Percentiles rank a stretch among this genome's conserved stretches.
phyloP scores from a whole-genome alignment of 2,888 invertebrate genomes.

The Cordylochernes scorpioides region DNA sequence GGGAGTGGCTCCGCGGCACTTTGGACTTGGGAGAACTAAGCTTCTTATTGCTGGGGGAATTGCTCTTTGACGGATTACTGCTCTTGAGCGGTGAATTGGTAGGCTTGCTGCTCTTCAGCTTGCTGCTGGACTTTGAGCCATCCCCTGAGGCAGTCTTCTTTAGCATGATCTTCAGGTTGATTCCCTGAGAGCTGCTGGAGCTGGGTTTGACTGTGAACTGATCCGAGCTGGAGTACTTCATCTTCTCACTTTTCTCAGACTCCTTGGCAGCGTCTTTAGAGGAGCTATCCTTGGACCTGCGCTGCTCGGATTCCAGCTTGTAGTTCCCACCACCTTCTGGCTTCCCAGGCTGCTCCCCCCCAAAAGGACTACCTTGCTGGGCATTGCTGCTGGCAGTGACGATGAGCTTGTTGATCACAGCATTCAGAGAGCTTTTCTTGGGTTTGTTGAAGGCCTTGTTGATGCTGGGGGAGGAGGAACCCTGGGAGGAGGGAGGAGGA shows the following conservation, averaged over 20 bases:
- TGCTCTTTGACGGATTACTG: slow-evolving; percentile 4
- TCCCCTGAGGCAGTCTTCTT: slow-evolving; percentile 33
- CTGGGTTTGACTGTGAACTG: slow-evolving; percentile 61
- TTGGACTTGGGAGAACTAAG: slow-evolving; percentile 1
- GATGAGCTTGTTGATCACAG: slow-evolving; percentile 61
- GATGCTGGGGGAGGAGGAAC: slow-evolving; percentile 8
- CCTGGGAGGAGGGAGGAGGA: slow-evolving; percentile 7
- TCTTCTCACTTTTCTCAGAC: slow-evolving; percentile 17
- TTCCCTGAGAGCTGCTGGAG: slow-evolving; percentile 47
- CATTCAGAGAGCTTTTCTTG: slow-evolving; percentile 28
- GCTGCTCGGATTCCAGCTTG: slow-evolving; percentile 10
- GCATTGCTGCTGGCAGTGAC: slow-evolving; percentile 6
- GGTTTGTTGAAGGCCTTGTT: slow-evolving; percentile 8
- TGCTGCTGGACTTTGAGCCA: slow-evolving; percentile 8
- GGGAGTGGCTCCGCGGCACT: background rate
- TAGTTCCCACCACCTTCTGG: slow-evolving; percentile 6
- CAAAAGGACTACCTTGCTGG: slow-evolving; percentile 5
- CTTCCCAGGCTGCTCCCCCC: no score
- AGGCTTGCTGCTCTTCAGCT: slow-evolving; percentile 7
- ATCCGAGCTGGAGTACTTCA: slow-evolving; percentile 11
- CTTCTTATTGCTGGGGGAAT: slow-evolving; percentile 7
- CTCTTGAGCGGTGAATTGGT: slow-evolving; percentile 3
- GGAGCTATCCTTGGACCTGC: slow-evolving; percentile 8
- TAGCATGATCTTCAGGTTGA: slow-evolving; percentile 72
- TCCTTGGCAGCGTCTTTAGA: slow-evolving; percentile 11